A percentile compares a stretch with the other conserved stretches of the same genome.
phyloP scores from a whole-genome alignment of 2,113 vertebrate genomes.

The Hemiscyllium ocellatum region DNA sequence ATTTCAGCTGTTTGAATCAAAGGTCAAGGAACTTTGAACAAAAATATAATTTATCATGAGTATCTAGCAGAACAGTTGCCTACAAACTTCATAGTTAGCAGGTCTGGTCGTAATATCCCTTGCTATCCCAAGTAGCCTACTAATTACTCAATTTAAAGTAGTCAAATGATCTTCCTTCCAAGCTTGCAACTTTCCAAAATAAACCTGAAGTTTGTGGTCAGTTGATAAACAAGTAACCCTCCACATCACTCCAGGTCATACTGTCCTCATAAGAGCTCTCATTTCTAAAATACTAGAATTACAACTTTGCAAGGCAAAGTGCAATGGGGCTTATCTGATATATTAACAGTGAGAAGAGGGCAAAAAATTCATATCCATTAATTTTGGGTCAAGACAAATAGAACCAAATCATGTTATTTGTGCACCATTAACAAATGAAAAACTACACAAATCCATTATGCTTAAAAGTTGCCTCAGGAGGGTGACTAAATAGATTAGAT shows the following conservation, averaged over 20 bases:
- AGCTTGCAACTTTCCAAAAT: not conserved
- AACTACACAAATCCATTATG: not conserved
- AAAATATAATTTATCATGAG: not conserved
- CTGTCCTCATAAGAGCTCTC: not conserved
- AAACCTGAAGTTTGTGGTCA: not conserved
- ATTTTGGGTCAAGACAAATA: not conserved
- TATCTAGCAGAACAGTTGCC: no score
- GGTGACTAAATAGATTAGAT: no score
- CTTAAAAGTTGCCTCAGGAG: not conserved
- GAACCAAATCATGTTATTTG: not conserved
- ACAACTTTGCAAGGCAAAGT: not conserved
- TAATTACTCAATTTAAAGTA: not conserved
- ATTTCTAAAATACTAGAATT: not conserved
- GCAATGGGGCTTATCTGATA: not conserved
- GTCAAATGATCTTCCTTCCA: not conserved
- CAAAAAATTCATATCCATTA: not conserved
- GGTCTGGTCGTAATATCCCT: not conserved
- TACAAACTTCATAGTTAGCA: no score
- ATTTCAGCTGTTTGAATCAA: not conserved
- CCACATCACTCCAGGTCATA: not conserved
- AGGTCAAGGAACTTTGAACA: not conserved
- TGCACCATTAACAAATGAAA: not conserved
- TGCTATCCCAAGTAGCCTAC: not conserved
- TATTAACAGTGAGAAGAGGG: not conserved
- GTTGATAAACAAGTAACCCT: not conserved